phyloP scores from a whole-genome alignment of 2,888 invertebrate genomes.

The Drosophila cyrtoloma region DNA sequence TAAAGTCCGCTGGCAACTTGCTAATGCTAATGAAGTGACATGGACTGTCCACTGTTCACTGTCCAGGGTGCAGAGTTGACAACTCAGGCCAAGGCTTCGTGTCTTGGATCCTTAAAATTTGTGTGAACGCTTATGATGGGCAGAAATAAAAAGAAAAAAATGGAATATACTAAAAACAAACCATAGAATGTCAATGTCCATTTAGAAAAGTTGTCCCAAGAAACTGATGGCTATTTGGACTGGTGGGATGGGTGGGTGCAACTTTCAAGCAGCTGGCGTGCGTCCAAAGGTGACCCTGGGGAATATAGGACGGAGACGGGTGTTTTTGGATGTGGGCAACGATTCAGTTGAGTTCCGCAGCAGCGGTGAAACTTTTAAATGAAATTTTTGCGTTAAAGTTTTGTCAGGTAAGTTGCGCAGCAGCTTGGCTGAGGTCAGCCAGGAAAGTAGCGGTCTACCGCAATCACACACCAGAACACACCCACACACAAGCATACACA shows the following conservation, averaged over 20 bases:
- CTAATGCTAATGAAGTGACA: conserved; percentile 60
- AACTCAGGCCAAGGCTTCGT: conserved; percentile 19
- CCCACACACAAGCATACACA: conserved; percentile 1
- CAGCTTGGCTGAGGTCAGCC: conserved; percentile 73
- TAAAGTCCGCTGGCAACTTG: conserved; percentile 29
- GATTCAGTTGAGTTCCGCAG: conserved; percentile 25
- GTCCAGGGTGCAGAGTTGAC: not conserved
- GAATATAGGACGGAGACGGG: not conserved
- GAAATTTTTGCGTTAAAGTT: conserved; percentile 80
- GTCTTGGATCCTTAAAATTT: conserved; percentile 48
- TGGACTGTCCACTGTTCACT: conserved; percentile 16
- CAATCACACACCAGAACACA: conserved; percentile 52
- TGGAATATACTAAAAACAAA: conserved; percentile 44
- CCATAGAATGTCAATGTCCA: conserved; percentile 73
- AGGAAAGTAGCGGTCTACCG: conserved; percentile 67
- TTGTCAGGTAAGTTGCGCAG: conserved; percentile 69
- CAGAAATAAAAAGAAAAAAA: conserved; percentile 28
- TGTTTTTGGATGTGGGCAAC: not conserved
- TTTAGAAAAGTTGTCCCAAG: conserved; percentile 73
- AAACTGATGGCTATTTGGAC: conserved; percentile 38
- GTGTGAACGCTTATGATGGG: conserved; percentile 66
- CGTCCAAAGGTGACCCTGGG: conserved; percentile 35
- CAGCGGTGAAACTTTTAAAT: conserved; percentile 74
- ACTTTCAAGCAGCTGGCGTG: conserved; percentile 71
- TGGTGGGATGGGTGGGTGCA: not conserved